A percentile compares a stretch with the other conserved stretches of the same genome.
phyloP scores from a whole-genome alignment of 2,888 invertebrate genomes.

The Nomada ferruginata region DNA sequence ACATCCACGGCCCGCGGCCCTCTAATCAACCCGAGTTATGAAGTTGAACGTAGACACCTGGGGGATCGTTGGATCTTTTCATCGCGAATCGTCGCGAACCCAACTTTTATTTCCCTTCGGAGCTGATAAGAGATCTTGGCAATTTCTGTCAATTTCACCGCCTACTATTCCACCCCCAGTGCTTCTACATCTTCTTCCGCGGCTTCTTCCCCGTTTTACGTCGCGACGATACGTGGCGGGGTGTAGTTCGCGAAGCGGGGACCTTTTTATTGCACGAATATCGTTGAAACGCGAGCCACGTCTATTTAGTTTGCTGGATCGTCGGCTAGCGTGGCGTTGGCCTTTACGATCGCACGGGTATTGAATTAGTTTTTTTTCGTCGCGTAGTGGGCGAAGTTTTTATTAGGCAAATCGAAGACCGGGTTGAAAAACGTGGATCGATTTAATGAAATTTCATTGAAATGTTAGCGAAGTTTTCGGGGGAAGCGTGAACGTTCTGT shows the following conservation, averaged over 20 bases:
- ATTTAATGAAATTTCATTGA: no score
- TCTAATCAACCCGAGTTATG: slow-evolving; percentile 32
- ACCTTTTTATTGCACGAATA: slow-evolving; percentile 34
- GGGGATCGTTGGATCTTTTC: not conserved
- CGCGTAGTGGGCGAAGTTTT: no score
- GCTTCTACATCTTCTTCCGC: not conserved
- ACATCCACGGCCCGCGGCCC: slow-evolving; percentile 10
- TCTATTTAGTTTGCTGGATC: slow-evolving; percentile 25
- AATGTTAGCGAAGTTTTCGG: not conserved
- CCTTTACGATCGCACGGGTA: slow-evolving; percentile 15
- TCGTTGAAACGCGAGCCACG: not conserved
- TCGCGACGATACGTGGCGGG: not conserved
- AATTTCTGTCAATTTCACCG: slow-evolving; percentile 12
- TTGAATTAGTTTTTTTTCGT: slow-evolving; percentile 2
- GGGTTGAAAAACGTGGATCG: not conserved
- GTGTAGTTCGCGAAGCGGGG: slow-evolving; percentile 26
- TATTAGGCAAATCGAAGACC: not conserved
- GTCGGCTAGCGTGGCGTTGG: not conserved
- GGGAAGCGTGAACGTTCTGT: slow-evolving; percentile 48
- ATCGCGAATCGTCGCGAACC: not conserved
- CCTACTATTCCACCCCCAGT: not conserved
- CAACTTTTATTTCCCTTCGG: slow-evolving; percentile 36
- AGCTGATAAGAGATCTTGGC: slow-evolving; percentile 26
- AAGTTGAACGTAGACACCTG: slow-evolving; percentile 1
- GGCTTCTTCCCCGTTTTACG: slow-evolving; percentile 10